Base-by-base conservation (phyloP, 2,888 invertebrate genomes). In the Hypomecis punctinalis region DNA sequence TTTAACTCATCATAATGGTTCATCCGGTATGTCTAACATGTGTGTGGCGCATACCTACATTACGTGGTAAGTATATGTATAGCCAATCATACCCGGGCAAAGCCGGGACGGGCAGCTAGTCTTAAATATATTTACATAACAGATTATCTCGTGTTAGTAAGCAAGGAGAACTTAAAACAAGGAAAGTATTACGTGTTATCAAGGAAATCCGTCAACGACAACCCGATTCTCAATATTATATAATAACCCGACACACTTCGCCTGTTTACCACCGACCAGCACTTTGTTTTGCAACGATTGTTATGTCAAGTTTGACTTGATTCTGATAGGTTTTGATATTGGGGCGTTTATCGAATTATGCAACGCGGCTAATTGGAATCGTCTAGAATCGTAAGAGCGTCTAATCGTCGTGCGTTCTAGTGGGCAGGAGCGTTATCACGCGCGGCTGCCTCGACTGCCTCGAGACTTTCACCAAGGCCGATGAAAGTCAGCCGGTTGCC, bases 381-480 rank as follows among this genome's bases (percentile, higher is more conserved):
- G 73, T 62, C 56, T 63, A 66, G 65, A 65, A 58, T 54, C 60
- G 61, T 67, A 65, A 68, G 72, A 67, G 68, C 59, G 63, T 67
- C 73, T 78, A 75, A 76, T 76, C 72, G 70, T 56, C 36, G 65
- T 62, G 70, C 69, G 72, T 73, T 72, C 66, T 71, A 74, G 72
- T 69, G 70, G 71, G 68, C 68, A 69, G 69, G 75, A 78, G 78
- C 76, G 72, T 69, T 82, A 79, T 82, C 82, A 87, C 84, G 88
- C 86, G 82, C 79, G 82, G 79, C 65, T 82, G 85, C 82, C 71
- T 77, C 80, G 69, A 76, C 65, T 82, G 85, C 82, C 71, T 77
- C 80, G 69, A 76, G 79, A 90, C 90, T 91, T 91, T 92, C 91
- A 85, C 90, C 86, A 89, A 85, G 82, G 82, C 82, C 87, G 86